Evolutionary conservation across 92 coral and sea anemone genomes (phyloP).

Genomic region (Zoanthus sansibaricus): DNA sequence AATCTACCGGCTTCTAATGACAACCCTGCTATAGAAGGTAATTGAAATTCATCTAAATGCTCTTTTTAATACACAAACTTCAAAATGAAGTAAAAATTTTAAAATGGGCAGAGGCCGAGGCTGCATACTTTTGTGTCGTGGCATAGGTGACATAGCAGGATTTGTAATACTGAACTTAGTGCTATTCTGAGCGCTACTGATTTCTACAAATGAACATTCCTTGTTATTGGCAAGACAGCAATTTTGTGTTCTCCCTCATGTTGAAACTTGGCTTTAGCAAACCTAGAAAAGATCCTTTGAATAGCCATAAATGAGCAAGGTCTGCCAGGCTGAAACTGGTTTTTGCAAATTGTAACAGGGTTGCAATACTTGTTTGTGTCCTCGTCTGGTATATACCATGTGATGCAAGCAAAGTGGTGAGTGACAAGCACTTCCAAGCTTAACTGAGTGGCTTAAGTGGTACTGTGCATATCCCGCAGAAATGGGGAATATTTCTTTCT

Average conservation of each 20-base stretch:
- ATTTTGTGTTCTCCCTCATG: constrained; percentile 29
- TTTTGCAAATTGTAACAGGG: no score
- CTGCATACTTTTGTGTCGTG: no score
- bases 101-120: no score
- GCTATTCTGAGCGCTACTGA: constrained; percentile 22
- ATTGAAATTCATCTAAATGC: no score
- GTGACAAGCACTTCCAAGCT: constrained; percentile 44
- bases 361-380: constrained; percentile 14
- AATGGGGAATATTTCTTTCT: constrained; percentile 46
- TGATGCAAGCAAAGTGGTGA: constrained; percentile 61
- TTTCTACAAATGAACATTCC: constrained; percentile 47
- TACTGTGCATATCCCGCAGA: constrained; percentile 58
- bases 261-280: constrained; percentile 63
- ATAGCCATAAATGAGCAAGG: constrained; percentile 67
- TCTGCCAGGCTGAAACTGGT: no score
- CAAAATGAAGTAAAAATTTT: no score
- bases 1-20: no score
- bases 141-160: background rate
- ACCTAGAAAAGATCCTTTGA: constrained; percentile 72
- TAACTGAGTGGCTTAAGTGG: constrained; percentile 56
- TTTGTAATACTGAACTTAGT: constrained; percentile 8
- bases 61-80: no score
- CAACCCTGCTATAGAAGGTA: no score
- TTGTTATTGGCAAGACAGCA: constrained; percentile 55
- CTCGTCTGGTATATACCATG: constrained; percentile 60